Base-by-base conservation (phyloP, 2,113 vertebrate genomes). In the Lanius ludovicianus region DNA sequence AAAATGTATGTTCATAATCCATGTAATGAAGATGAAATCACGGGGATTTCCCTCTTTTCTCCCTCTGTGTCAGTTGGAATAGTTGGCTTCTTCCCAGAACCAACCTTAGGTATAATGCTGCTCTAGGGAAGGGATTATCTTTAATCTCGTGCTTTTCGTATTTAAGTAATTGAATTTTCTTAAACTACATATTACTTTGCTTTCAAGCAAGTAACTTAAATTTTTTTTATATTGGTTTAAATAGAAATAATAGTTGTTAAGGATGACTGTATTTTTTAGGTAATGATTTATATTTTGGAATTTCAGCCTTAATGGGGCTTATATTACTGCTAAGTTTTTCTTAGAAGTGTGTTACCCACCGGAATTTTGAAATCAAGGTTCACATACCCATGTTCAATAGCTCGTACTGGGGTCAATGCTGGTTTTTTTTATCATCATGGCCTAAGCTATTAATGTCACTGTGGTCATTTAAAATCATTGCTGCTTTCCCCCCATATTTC, bases 71-170 rank as follows among this genome's bases (percentile, higher is more conserved):
- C 65, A 49, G 70, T 64, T 90, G 31, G 22, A 92, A 56, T 37
- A 84, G 47, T 24, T 95, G 94, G 62, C 65, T 82, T 84, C 46
- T 76, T 17, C 46, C 31, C 63, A 91, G 69, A 81, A 33, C 31
- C n/a, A 62, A 0, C 37, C 14, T 78, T 57, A 56, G 41, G 2
- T 74, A 59, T 84, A 95, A 57, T 39, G 39, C 46, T 53, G 46
- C 73, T 92, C 23, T 73, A 74, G 76, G 83, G 59, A 90, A 85
- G 12, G 22, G 70, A 80, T 93, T 95, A 75, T 92, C 64, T 92
- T 92, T 90, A 68, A 92, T 90, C 64, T 93, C 92, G 13, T 68
- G 16, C 37, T 94, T 91, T 94, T 71, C 30, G 21, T 90, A 84
- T 80, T 78, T 79, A 94, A 64, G 42, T 89, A 79, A 84, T 62